Evolutionary conservation across 2,797 vertebrate species (phyloP), one percentile per base, ranked within the genome.

Genomic region (Gobionotothen gibberifrons): DNA sequence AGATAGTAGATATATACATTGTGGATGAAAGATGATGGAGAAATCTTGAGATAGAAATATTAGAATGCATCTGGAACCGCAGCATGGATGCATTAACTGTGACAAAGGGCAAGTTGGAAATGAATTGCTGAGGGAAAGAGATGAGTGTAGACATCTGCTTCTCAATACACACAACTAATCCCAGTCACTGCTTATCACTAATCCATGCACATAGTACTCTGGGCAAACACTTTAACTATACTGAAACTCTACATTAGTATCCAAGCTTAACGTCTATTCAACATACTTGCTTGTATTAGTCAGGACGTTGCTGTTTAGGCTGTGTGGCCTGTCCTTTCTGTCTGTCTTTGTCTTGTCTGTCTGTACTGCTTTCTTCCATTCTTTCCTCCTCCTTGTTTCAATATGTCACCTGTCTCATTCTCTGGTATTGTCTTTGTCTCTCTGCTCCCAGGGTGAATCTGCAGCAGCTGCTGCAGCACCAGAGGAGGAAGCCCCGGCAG

Each of bases 21-120:
- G 26, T 77, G 58, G 74, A 7, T 72, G 9, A 57, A 52, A 63
- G 29, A 44, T 21, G 29, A 44, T 21, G 74, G 60, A 65, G 66
- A 71, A 67, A 63, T 81, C 40, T 65, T 79, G 53, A 69, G 53
- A 75, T 62, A 82, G 42, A 86, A 63, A 51, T 72, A 69, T 71
- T 87, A 86, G 85, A 85, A 91, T 92, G 91, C 88, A 90, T 92
- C 86, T 84, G 80, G 63, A 78, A 36, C 71, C 74, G 72, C 69
- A 76, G 63, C 54, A 64, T 69, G 74, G 88, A 92, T 90, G 90
- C 92, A 89, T 93, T 78, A 44, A 14, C 59, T 68, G 54, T 74
- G 75, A 62, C 57, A 74, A 46, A 81, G 65, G 74, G 69, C 17
- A 53, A 70, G 66, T 15, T 82, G 74, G 47, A 70, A 68, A 75